These are phyloP conservation scores for Megalurothrips usitatus DNA, from an alignment of 2,888 invertebrate species.

Conservation along the genomic window DNA sequence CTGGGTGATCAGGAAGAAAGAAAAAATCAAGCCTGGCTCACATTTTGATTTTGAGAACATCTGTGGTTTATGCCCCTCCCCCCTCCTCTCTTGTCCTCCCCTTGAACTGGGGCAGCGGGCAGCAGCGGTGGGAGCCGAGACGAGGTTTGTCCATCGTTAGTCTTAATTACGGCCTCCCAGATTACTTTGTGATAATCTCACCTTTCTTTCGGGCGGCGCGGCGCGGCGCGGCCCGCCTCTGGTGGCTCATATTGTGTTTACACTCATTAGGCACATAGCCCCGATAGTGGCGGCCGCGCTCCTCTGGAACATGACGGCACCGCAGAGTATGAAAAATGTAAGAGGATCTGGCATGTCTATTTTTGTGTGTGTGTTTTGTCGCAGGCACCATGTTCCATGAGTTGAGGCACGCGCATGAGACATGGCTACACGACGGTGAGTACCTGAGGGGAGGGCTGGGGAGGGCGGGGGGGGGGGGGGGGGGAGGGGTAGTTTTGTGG, in stretches of 20 bases:
- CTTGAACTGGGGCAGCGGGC: not conserved
- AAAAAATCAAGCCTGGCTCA: too few species aligned
- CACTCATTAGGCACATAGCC: not conserved
- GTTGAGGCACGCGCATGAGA: constrained; percentile 36
- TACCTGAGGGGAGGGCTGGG: not conserved
- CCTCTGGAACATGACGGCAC: too few species aligned
- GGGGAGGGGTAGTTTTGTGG: not conserved
- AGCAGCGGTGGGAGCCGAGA: not conserved
- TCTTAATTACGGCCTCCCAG: not conserved
- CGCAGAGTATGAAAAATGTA: too few species aligned
- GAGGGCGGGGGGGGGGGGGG: not conserved
- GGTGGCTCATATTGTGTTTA: not conserved
- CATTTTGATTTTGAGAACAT: too few species aligned
- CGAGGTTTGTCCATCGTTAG: not conserved
- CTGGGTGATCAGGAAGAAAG: too few species aligned
- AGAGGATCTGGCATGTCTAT: too few species aligned
- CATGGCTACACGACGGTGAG: constrained; percentile 38
- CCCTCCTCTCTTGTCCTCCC: too few species aligned
- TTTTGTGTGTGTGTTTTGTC: not conserved
- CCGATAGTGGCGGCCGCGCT: too few species aligned
- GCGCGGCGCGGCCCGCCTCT: not conserved
- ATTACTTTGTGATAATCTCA: not conserved
- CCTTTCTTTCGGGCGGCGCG: not conserved
- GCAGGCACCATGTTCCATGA: constrained; percentile 36
- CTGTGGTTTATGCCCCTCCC: too few species aligned